These are phyloP conservation scores for Dasypus novemcinctus DNA, from an alignment of 2,113 vertebrate genomes.

Conservation along the genomic window DNA sequence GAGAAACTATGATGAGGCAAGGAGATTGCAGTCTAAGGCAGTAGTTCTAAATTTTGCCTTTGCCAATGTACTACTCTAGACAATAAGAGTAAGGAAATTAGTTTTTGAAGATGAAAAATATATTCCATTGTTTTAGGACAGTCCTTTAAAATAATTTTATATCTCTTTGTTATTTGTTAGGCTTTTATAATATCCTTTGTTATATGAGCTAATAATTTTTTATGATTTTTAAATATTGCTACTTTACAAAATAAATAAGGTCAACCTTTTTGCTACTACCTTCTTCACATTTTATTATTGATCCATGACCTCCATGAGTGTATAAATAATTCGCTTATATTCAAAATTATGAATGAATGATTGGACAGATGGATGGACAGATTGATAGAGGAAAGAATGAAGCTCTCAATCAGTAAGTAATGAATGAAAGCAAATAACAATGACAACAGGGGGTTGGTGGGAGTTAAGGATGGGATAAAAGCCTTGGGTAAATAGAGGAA, in stretches of 20 bases:
- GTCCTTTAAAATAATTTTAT: not conserved
- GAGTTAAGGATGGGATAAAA: not conserved
- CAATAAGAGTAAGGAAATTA: not conserved
- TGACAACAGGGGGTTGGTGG: not conserved
- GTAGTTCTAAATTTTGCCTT: not conserved
- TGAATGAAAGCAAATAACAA: not conserved
- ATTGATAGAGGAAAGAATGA: not conserved
- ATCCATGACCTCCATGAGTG: not conserved
- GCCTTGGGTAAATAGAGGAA: not conserved
- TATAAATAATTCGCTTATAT: not conserved
- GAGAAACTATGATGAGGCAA: not conserved
- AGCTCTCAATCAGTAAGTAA: not conserved
- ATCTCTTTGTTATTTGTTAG: not conserved
- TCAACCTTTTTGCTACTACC: not conserved
- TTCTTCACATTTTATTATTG: not conserved
- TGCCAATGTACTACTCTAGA: not conserved
- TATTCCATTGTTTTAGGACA: not conserved
- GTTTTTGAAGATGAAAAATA: not conserved
- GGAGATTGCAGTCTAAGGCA: not conserved
- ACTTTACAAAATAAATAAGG: not conserved
- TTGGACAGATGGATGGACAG: too few species aligned
- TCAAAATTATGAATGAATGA: not conserved
- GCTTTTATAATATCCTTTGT: not conserved
- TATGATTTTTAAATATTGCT: not conserved
- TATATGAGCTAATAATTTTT: not conserved